Conservation (phyloP, 2,888 invertebrate genomes). For the Drosophila mimica region DNA sequence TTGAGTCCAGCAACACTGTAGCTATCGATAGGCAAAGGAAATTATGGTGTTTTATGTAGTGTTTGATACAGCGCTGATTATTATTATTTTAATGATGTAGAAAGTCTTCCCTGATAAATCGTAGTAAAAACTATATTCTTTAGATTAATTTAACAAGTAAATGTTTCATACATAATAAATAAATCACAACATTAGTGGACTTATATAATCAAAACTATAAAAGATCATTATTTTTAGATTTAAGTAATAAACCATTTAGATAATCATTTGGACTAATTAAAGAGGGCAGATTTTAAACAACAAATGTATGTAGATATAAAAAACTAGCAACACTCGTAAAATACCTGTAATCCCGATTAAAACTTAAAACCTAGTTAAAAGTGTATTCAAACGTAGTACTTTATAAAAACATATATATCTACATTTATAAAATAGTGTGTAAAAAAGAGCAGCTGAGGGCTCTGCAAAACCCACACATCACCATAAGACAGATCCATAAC, state of each 20-base stretch:
- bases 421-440: conserved; percentile 16
- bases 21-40: background rate
- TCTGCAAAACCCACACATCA: conserved; percentile 42
- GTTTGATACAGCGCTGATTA: background rate
- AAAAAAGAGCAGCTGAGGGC: conserved; percentile 19
- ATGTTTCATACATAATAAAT: background rate
- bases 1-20: conserved; percentile 24
- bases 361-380: conserved; percentile 29
- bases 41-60: background rate
- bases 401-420: background rate
- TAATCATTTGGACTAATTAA: conserved; percentile 10
- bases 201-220: conserved; percentile 2
- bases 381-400: conserved; percentile 20
- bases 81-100: conserved; percentile 1
- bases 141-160: background rate
- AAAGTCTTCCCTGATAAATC: background rate
- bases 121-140: background rate
- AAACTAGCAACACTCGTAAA: conserved; percentile 35
- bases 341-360: conserved; percentile 13
- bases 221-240: conserved; percentile 12
- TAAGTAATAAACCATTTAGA: conserved; percentile 18
- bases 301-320: conserved; percentile 8
- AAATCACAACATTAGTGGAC: conserved; percentile 9
- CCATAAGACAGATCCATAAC: conserved; percentile 51
- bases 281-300: conserved; percentile 11